Percentiles rank a stretch among this genome's conserved stretches.
phyloP scores from a whole-genome alignment of 2,113 vertebrate genomes.

The Nibea albiflora region DNA sequence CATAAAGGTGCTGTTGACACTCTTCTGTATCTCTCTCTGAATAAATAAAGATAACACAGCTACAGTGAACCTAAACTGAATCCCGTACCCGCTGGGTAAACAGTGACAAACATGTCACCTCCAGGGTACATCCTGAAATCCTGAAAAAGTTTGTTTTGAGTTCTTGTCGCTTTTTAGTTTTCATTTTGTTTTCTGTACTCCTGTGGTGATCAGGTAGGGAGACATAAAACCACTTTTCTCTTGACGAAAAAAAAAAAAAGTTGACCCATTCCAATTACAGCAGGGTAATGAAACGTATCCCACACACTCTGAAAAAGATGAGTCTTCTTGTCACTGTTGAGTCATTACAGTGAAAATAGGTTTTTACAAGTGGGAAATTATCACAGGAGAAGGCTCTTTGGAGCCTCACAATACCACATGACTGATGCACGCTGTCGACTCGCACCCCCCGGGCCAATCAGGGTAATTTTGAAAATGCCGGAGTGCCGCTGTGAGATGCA shows the following conservation, averaged over 20 bases:
- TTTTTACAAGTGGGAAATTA: conserved; percentile 41
- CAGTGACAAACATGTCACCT: conserved; percentile 1
- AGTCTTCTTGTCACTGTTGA: conserved; percentile 25
- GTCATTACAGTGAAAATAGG: conserved; percentile 34
- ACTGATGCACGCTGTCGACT: conserved; percentile 45
- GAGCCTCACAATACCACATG: conserved; percentile 3
- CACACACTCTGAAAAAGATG: conserved; percentile 28
- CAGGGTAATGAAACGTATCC: conserved; percentile 32
- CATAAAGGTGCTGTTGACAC: not conserved
- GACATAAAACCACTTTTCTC: not conserved
- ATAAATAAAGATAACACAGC: conserved; percentile 16
- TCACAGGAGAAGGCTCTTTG: conserved; percentile 16
- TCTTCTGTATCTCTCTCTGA: not conserved
- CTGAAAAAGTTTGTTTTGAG: not conserved
- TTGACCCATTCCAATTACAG: conserved; percentile 6
- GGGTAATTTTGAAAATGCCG: conserved; percentile 48
- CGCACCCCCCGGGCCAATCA: conserved; percentile 52
- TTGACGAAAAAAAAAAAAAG: not conserved
- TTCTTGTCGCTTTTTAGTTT: not conserved
- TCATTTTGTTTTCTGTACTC: not conserved
- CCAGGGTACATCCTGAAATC: not conserved
- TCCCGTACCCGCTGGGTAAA: not conserved
- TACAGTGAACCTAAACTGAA: conserved; percentile 4
- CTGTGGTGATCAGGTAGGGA: not conserved
- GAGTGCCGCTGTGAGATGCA: conserved; percentile 44